phyloP scores from a whole-genome alignment of 2,113 vertebrate species.

The Phaetusa simplex region DNA sequence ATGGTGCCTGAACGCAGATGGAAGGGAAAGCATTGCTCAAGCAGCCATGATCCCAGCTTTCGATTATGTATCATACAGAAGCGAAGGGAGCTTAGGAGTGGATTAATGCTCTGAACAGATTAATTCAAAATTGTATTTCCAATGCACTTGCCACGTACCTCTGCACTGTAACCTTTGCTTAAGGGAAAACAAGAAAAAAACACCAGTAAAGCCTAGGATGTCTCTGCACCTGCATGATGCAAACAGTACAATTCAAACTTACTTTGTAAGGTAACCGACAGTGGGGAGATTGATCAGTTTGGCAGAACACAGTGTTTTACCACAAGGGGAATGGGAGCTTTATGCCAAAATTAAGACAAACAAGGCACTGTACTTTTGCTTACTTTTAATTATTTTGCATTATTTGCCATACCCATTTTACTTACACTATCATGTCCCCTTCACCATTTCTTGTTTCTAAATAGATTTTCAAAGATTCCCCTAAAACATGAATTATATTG shows the following conservation, averaged over 20 bases:
- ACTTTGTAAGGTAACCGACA: neutral
- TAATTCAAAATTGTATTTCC: conserved; percentile 42
- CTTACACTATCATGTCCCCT: neutral
- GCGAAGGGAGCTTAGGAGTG: neutral
- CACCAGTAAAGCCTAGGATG: neutral
- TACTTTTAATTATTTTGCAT: neutral
- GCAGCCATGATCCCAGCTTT: conserved; percentile 32
- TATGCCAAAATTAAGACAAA: neutral
- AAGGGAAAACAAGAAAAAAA: neutral
- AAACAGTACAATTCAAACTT: neutral
- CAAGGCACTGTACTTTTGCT: neutral
- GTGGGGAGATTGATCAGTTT: neutral
- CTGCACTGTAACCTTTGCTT: neutral
- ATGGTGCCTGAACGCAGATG: conserved; percentile 15
- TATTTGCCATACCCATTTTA: neutral
- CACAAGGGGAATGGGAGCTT: neutral
- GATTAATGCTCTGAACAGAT: conserved; percentile 48
- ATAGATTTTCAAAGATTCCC: neutral
- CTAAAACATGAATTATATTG: neutral
- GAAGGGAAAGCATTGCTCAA: neutral
- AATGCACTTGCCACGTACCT: neutral
- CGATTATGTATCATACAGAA: neutral
- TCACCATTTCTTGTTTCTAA: neutral
- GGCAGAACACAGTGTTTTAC: neutral
- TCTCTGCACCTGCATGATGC: neutral